These are phyloP conservation scores for Cheilosia grossa DNA, from an alignment of 2,888 invertebrate genomes.

Conservation along the genomic window DNA sequence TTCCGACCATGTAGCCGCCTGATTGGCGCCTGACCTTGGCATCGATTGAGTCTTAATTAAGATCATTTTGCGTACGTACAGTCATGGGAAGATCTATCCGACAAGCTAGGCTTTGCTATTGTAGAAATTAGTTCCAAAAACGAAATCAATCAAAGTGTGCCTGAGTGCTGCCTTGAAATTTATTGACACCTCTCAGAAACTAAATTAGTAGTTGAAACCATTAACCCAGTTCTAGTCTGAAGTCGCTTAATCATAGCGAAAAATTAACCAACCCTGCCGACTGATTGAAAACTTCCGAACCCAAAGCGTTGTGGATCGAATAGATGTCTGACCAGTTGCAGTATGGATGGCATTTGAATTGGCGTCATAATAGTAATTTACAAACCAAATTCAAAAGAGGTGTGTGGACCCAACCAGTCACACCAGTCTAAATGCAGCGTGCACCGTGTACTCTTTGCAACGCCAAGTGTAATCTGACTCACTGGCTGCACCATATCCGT, in stretches of 20 bases:
- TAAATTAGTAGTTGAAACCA: slow-evolving; percentile 10
- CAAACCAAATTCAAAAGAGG: slow-evolving; percentile 11
- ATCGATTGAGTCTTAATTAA: slow-evolving; percentile 43
- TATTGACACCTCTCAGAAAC: slow-evolving; percentile 1
- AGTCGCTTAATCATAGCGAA: slow-evolving; percentile 39
- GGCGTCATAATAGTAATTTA: slow-evolving; percentile 22
- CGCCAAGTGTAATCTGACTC: slow-evolving; percentile 14
- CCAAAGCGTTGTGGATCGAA: slow-evolving; percentile 25
- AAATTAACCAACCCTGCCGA: slow-evolving; percentile 4
- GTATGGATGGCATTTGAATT: slow-evolving; percentile 35
- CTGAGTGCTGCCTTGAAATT: slow-evolving; percentile 15
- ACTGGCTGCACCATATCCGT: not conserved
- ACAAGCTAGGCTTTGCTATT: not conserved
- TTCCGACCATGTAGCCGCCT: slow-evolving; percentile 11
- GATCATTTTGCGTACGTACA: slow-evolving; percentile 4
- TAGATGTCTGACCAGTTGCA: slow-evolving; percentile 43
- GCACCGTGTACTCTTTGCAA: not conserved
- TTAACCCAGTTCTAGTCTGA: slow-evolving; percentile 54
- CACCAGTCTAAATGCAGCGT: not conserved
- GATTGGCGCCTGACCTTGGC: slow-evolving; percentile 38
- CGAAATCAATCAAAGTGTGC: slow-evolving; percentile 31
- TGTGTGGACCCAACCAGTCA: slow-evolving; percentile 8
- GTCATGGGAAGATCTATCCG: slow-evolving; percentile 26
- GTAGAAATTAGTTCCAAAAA: slow-evolving; percentile 9
- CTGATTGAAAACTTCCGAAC: slow-evolving; percentile 31